Evolutionary conservation across 1,140 invertebrate genomes (phyloP).

Genomic region (Orchestia grillus): DNA sequence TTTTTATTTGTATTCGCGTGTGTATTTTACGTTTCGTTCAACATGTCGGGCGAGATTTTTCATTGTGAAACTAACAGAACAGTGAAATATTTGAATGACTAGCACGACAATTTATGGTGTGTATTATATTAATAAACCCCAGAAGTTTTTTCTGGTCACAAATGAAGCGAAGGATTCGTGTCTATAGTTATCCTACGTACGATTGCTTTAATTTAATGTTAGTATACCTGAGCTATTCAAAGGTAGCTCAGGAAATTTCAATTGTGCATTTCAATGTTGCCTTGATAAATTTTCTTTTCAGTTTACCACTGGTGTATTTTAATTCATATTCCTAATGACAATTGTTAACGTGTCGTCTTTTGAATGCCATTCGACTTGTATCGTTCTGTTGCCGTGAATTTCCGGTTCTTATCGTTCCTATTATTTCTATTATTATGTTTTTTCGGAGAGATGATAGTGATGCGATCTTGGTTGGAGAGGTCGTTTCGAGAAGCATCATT

Average conservation of each 20-base stretch:
- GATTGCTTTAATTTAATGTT: background rate
- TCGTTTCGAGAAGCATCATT: background rate
- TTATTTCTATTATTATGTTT: no score
- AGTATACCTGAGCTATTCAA: background rate
- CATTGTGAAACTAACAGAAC: background rate
- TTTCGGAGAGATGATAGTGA: no score
- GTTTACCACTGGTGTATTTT: background rate
- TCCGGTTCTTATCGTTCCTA: background rate
- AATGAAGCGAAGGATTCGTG: background rate
- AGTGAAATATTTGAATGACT: background rate
- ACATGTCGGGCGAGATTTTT: background rate
- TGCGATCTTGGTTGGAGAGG: no score
- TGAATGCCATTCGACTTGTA: background rate
- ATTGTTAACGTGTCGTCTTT: background rate
- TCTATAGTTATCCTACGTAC: background rate
- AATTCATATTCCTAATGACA: background rate
- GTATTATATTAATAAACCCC: background rate
- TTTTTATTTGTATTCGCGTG: background rate
- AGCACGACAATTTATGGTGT: background rate
- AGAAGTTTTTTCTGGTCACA: background rate
- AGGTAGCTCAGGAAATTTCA: background rate
- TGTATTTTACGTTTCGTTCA: background rate
- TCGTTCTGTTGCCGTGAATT: background rate
- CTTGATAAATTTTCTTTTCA: background rate
- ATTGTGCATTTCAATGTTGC: background rate